These are phyloP conservation scores for Gymnocephalus cernua DNA, from an alignment of 2,113 vertebrate genomes.

Conservation along the genomic window DNA sequence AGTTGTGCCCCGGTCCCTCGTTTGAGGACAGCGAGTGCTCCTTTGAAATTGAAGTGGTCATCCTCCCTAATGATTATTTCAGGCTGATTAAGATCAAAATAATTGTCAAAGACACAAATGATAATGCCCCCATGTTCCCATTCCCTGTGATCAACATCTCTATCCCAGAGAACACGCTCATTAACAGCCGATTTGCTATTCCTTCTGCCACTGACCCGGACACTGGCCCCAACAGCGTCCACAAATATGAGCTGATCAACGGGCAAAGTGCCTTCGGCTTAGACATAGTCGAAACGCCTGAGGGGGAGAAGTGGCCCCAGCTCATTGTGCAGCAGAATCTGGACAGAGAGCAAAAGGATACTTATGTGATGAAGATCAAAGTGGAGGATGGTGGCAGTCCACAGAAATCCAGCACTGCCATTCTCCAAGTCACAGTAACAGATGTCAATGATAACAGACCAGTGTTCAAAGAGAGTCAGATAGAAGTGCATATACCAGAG, in stretches of 20 bases:
- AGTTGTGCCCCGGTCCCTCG: constrained; percentile 93
- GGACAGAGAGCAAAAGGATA: constrained; percentile 98
- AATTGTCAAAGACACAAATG: constrained; percentile 98
- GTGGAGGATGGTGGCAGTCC: constrained; percentile 97
- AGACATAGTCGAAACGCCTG: constrained; percentile 98
- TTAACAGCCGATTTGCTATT: constrained; percentile 98
- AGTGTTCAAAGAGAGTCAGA: constrained; percentile 96
- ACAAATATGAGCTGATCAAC: constrained; percentile 97
- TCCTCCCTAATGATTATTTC: constrained; percentile 99
- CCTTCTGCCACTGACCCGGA: constrained; percentile 98
- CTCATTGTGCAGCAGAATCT: constrained; percentile 98
- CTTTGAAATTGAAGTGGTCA: constrained; percentile 99
- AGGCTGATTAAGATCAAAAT: constrained; percentile 99
- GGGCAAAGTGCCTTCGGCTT: constrained; percentile 97
- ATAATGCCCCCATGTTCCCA: constrained; percentile 99
- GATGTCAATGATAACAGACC: constrained; percentile 99
- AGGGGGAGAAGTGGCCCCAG: constrained; percentile 99
- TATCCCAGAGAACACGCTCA: constrained; percentile 98
- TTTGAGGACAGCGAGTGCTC: constrained; percentile 97
- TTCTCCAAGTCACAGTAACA: constrained; percentile 97
- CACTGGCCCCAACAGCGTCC: constrained; percentile 97
- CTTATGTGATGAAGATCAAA: constrained; percentile 99
- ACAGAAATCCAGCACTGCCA: constrained; percentile 99
- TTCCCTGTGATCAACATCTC: constrained; percentile 99
- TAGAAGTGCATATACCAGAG: constrained; percentile 97